Evolutionary conservation across 2,113 vertebrate species (phyloP), one percentile per base, ranked within the genome.

Genomic region (Rana temporaria): DNA sequence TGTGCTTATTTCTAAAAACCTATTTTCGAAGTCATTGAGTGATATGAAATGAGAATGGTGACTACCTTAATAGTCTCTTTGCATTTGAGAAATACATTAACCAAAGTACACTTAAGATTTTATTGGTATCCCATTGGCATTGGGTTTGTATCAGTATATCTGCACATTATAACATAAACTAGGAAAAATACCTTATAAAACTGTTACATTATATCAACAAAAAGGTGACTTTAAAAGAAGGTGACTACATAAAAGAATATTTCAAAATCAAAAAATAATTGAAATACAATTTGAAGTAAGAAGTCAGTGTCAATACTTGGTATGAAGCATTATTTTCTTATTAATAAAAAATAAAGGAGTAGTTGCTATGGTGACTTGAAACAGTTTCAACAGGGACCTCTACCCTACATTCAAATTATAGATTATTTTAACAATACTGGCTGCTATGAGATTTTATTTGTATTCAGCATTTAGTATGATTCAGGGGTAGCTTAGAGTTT

Each of bases 311-410:
- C 59, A 63, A 65, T 59, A 52, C 17, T 14, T 70, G 55, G 26
- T 57, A 62, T 48, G 32, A 20, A 38, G 30, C 15, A 38, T 52
- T 53, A 60, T 72, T 65, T 73, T 81, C 55, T 30, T 81, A 71
- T 63, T 63, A 70, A 81, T 80, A 72, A 62, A 62, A 62, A 81
- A 73, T 65, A 81, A 70, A 17, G 53, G 24, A 32, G 56, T 26
- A 6, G 79, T 81, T 73, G 14, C 79, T 26, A 66, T 81, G 69
- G 79, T 32, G 64, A 73, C 64, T 38, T 63, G 68, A 81, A 52
- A 53, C 59, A 16, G 48, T 63, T 55, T 64, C 56, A 63, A 71
- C 24, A 52, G 22, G 19, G 24, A 69, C 30, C 15, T 24, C 53
- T 71, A 53, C 32, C 57, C 64, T 73, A 16, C 60, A 73, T 73